phyloP scores from a whole-genome alignment of 2,797 vertebrate genomes.

The Nasua narica region DNA sequence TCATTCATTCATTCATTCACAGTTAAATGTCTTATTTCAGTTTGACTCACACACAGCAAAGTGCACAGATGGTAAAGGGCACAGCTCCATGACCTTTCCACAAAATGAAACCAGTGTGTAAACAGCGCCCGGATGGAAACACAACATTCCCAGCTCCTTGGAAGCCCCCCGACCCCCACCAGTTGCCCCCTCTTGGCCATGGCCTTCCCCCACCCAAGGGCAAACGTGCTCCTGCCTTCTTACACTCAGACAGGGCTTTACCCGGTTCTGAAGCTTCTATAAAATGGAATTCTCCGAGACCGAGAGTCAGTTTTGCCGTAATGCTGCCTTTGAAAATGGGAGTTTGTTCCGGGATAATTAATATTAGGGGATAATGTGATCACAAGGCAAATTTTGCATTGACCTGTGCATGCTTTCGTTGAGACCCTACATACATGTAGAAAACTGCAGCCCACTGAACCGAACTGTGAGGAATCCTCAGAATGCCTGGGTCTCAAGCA shows the following conservation, averaged over 20 bases:
- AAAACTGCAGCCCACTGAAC: no score
- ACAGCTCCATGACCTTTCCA: not conserved
- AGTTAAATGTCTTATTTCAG: not conserved
- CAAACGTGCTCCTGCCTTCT: not conserved
- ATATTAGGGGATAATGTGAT: rapidly evolving
- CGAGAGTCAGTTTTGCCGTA: rapidly evolving
- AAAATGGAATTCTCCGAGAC: not conserved
- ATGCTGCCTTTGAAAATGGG: not conserved
- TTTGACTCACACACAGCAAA: not conserved
- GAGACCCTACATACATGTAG: not conserved
- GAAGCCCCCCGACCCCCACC: no score
- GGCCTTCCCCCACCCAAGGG: not conserved
- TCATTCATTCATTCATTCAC: no score
- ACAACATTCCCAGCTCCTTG: not conserved
- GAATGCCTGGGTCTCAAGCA: not conserved
- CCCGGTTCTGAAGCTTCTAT: not conserved
- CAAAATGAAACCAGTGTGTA: not conserved
- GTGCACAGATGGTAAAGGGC: rapidly evolving
- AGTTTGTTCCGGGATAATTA: not conserved
- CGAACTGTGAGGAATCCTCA: not conserved
- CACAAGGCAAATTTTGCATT: not conserved
- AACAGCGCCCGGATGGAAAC: not conserved
- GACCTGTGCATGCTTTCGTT: not conserved
- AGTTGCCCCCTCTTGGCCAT: rapidly evolving
- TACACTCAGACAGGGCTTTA: no score